Percentiles rank a stretch among this genome's conserved stretches.
phyloP scores from a whole-genome alignment of 2,888 invertebrate genomes.

The Caradrina clavipalpis region DNA sequence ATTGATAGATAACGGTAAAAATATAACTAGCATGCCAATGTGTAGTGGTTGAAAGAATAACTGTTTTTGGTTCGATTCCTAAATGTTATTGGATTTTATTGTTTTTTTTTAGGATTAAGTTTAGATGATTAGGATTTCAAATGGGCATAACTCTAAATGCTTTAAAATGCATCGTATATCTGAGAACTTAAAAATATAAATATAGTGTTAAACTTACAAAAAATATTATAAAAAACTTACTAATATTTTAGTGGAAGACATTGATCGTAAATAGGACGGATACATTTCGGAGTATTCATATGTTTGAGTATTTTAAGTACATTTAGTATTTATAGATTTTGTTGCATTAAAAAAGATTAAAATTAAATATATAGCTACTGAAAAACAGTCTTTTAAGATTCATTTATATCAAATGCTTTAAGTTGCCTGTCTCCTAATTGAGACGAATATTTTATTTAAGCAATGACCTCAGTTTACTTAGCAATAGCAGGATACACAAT shows the following conservation, averaged over 20 bases:
- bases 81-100: background rate
- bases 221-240: constrained; percentile 13
- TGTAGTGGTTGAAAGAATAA: background rate
- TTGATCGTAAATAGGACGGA: constrained; percentile 44
- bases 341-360: constrained; percentile 28
- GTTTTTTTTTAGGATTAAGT: no score
- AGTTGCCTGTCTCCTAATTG: background rate
- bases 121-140: background rate
- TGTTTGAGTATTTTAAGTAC: constrained; percentile 59
- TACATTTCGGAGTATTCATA: constrained; percentile 48
- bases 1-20: background rate
- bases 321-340: constrained; percentile 29
- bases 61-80: background rate
- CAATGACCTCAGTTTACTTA: background rate
- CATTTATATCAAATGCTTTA: constrained; percentile 2
- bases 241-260: constrained; percentile 46
- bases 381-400: constrained; percentile 51
- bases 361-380: constrained; percentile 25
- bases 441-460: constrained; percentile 5
- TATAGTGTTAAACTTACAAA: constrained; percentile 9
- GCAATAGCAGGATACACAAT: background rate
- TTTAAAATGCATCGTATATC: constrained; percentile 15
- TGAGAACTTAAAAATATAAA: constrained; percentile 4
- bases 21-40: background rate
- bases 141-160: background rate